Evolutionary conservation across 1,140 invertebrate species (phyloP), one percentile per base, ranked within the genome.

Genomic region (Hylyphantes graminicola): DNA sequence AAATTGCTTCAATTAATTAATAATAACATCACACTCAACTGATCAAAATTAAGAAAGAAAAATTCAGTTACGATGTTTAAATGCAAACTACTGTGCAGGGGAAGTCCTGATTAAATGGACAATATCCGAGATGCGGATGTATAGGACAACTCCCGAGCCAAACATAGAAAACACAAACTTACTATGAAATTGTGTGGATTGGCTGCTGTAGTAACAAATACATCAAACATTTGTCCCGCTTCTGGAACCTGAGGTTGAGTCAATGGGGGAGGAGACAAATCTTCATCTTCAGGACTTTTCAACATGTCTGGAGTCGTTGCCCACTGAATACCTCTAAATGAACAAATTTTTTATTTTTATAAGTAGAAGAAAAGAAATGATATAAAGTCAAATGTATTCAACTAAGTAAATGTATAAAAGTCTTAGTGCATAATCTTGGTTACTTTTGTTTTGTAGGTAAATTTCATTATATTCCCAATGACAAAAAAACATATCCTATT

Each of bases 201-300:
- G 13, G 80, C 80, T 54, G 80, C 70, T 61, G 75, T 74, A 17
- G 80, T 74, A 21, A 83, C 70, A 74, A 75, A 74, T 0, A 83
- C 57, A 64, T 74, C 80, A 75, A 83, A 83, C 12, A 54, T 35
- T 48, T 83, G 12, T 17, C 80, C 70, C 50, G 21, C 17, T 1
- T n/a, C 19, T 17, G 80, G 80, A 35, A 83, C 72, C 17, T 48
- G 61, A 13, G 80, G 72, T 13, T 48, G 65, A 21, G n/a, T 75
- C 10, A 83, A 17, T 12, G 80, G 68, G 35, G 13, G 9, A 48
- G 72, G 70, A 50, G 55, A 35, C 12, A 55, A 21, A 17, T 54
- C 57, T 19, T 83, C 80, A 48, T 59, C 59, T 65, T 83, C 72
- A 57, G 80, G 80, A 57, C 80, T 83, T 75, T 83, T 83, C 3